Conservation (phyloP, 2,797 vertebrate genomes). For the Buceros bicornis region DNA sequence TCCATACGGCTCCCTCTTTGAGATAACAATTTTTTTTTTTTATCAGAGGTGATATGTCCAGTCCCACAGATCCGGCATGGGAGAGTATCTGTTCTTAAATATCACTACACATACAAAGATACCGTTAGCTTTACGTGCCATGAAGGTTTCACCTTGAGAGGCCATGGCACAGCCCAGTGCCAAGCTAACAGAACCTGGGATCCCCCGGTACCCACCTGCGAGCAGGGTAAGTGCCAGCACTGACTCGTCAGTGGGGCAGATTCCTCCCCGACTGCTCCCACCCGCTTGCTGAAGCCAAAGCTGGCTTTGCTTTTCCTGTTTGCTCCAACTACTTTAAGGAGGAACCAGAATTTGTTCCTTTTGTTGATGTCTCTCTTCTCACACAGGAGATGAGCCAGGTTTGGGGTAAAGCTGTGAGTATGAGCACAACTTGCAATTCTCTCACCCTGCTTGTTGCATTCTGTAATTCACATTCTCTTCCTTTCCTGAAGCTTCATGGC, state of each 20-base stretch:
- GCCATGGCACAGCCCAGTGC: constrained; percentile 67
- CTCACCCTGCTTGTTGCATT: background rate
- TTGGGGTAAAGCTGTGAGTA: background rate
- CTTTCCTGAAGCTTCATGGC: background rate
- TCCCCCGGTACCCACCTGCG: constrained; percentile 64
- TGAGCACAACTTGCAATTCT: background rate
- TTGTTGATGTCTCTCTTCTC: background rate
- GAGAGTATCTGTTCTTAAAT: background rate
- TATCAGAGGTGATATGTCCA: constrained; percentile 26
- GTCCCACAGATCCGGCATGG: background rate
- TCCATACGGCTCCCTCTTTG: background rate
- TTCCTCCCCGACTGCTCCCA: background rate
- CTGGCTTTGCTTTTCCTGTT: background rate
- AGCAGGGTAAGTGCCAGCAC: constrained; percentile 41
- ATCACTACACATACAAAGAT: constrained; percentile 28
- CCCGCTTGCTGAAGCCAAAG: background rate
- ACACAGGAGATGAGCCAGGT: background rate
- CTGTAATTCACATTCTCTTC: background rate
- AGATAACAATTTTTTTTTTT: background rate
- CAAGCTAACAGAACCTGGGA: constrained; percentile 50
- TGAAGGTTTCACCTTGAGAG: constrained; percentile 70
- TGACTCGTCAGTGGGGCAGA: rapidly evolving
- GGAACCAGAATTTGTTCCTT: background rate
- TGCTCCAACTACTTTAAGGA: background rate
- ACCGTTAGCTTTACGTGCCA: constrained; percentile 57